Evolutionary conservation across 2,888 invertebrate genomes (phyloP).

Genomic region (Eupithecia centaureata): DNA sequence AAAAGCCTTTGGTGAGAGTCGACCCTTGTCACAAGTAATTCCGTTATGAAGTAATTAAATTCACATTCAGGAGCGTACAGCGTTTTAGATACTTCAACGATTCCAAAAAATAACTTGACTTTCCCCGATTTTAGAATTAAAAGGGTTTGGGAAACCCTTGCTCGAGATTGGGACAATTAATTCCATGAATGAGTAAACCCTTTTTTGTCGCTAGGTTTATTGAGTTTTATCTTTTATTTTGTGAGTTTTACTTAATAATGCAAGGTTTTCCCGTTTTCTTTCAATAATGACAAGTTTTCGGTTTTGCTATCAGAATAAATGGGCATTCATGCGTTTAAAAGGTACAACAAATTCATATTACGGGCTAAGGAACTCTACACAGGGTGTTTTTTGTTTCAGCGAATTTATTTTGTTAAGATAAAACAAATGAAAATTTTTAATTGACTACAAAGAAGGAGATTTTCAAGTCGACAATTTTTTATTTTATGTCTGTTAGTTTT

Average conservation of each 20-base stretch:
- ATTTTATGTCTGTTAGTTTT: too few relatives aligned
- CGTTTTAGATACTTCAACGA: slow-evolving; percentile 26
- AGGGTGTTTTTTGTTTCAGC: too few relatives aligned
- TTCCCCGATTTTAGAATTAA: slow-evolving; percentile 21
- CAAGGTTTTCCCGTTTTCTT: not conserved
- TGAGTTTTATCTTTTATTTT: slow-evolving; percentile 7
- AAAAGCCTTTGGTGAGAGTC: slow-evolving; percentile 68
- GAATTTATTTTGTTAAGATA: too few relatives aligned
- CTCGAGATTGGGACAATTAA: slow-evolving; percentile 12
- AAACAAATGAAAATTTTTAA: too few relatives aligned
- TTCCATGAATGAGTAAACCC: not conserved
- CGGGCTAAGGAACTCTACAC: too few relatives aligned
- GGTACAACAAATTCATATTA: too few relatives aligned
- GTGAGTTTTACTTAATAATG: slow-evolving; percentile 1
- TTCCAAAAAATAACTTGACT: slow-evolving; percentile 28
- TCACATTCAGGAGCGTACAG: slow-evolving; percentile 32
- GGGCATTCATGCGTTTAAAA: too few relatives aligned
- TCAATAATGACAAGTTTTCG: too few relatives aligned
- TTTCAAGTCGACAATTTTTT: too few relatives aligned
- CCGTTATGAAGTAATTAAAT: slow-evolving; percentile 71
- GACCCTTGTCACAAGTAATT: slow-evolving; percentile 75
- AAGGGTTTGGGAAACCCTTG: slow-evolving; percentile 14
- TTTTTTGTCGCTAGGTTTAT: slow-evolving; percentile 6
- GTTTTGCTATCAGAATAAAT: too few relatives aligned
- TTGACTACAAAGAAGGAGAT: too few relatives aligned